Evolutionary conservation across 2,113 vertebrate genomes (phyloP), one percentile per base, ranked within the genome.

Genomic region (Rutilus rutilus): DNA sequence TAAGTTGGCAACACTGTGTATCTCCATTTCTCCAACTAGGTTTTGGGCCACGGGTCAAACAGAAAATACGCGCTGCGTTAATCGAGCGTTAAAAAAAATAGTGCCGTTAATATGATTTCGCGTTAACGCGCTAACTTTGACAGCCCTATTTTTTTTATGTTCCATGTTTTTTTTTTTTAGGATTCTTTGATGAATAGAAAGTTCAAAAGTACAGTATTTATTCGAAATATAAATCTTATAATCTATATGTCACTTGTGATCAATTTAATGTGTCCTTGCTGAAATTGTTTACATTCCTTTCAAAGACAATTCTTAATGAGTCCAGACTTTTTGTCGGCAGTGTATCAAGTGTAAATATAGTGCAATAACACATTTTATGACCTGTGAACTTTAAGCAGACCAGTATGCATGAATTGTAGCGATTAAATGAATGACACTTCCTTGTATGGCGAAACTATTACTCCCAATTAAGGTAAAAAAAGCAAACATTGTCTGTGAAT

Each of bases 391-490:
- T 52, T 54, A 69, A 69, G 17, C 30, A 52, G 64, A 2, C n/a
- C 64, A 36, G 17, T 15, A 30, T 67, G 60, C 64, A 15, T 64
- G 6, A 12, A 78, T 60, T 15, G 6, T 69, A 19, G 2, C 6
- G 5, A 77, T 27, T 25, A 77, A 27, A 27, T n/a, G 15, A 27
- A 45, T 11, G 57, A 4, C 23, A 39, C 77, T 7, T 79, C 36
- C 19, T 7, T 78, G 5, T 54, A 54, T 57, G 7, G 39, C 2
- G 12, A 81, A 64, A 47, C 23, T 47, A 12, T 62, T 23, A 19
- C 5, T 81, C 36, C 60, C 42, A 81, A 2, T 65, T 64, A 47
- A 65, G 39, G 60, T 65, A 6, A 65, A 81, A 81, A 76, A 81
- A 81, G 23, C 45, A 50, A 23, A 23, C 15, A 7, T 8, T 30